phyloP scores from a whole-genome alignment of 2,888 invertebrate species.

The Ypsolopha sequella region DNA sequence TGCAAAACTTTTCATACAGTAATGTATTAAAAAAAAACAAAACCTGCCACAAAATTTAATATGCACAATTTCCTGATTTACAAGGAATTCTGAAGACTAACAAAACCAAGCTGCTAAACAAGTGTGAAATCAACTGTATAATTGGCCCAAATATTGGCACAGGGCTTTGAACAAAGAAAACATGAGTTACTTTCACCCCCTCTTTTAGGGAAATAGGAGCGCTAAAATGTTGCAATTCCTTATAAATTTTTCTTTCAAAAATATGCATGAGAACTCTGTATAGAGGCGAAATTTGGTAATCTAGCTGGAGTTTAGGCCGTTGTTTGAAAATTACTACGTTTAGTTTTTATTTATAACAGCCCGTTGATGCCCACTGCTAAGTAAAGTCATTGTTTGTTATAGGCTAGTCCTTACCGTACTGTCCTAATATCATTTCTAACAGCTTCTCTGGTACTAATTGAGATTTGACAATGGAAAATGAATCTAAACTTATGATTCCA shows the following conservation, averaged over 20 bases:
- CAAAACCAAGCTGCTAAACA: constrained; percentile 6
- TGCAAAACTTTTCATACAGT: too few species aligned
- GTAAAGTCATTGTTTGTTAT: too few species aligned
- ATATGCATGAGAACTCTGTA: not conserved
- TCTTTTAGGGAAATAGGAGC: constrained; percentile 33
- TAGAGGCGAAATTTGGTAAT: not conserved
- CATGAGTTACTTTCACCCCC: constrained; percentile 32
- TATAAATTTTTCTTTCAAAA: not conserved
- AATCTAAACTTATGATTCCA: too few species aligned
- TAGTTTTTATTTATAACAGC: too few species aligned
- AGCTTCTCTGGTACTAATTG: too few species aligned
- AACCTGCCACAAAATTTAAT: too few species aligned
- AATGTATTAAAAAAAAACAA: too few species aligned
- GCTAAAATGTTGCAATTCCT: constrained; percentile 26
- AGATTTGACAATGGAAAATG: too few species aligned
- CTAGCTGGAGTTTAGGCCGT: not conserved
- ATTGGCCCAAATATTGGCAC: constrained; percentile 52
- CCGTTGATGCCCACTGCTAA: too few species aligned
- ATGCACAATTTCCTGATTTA: not conserved
- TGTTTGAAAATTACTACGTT: not conserved
- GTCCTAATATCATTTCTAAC: too few species aligned
- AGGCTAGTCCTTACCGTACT: too few species aligned
- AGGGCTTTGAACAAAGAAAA: constrained; percentile 50
- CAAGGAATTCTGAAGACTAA: not conserved
- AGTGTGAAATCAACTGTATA: constrained; percentile 57